Evolutionary conservation across 2,888 invertebrate genomes (phyloP), one percentile per base, ranked within the genome.

Genomic region (Priocnemis perturbator): DNA sequence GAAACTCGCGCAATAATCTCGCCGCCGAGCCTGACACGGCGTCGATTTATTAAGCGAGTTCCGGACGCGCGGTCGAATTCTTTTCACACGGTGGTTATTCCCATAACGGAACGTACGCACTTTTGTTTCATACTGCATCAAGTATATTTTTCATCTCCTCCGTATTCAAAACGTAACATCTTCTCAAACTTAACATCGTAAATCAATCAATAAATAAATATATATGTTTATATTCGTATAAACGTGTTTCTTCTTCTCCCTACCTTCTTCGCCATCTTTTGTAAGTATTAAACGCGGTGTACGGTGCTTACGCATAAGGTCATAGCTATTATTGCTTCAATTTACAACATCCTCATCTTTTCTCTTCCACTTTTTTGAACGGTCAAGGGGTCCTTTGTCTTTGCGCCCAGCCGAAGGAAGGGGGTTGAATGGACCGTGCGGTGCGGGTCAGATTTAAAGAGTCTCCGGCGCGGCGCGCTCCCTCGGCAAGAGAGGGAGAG

Each of bases 191-290:
- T 85, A 86, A 86, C 85, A 83, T 81, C 77, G 81, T 85, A 86
- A 85, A 85, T 86, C 81, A 85, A 85, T 86, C 85, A 85, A 86
- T 86, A 83, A 83, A 85, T 84, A 85, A 81, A 82, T 79, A 69
- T 79, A 64, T 78, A 62, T 69, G 65, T 74, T 23, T 78, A 57
- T 62, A 61, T 78, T 62, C 61, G 67, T 80, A 74, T 75, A 77
- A 74, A 79, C 67, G 77, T 73, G 71, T 79, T 60, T 66, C 53
- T 50, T 73, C 74, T 76, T 78, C 78, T 55, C 50, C 71, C 21
- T n/a, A n/a, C n/a, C 17, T 60, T 47, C 23, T 20, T 21, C 23
- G 67, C 76, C 60, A 37, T 37, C 37, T 37, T 37, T 50, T 64
- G 58, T 63, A 69, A 76, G 64, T 76, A 68, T 74, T 69, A 50